A percentile compares a stretch with the other conserved stretches of the same genome.
Conservation (phyloP, 64 coral and sea anemone genomes). For the Stichodactyla helianthus region DNA sequence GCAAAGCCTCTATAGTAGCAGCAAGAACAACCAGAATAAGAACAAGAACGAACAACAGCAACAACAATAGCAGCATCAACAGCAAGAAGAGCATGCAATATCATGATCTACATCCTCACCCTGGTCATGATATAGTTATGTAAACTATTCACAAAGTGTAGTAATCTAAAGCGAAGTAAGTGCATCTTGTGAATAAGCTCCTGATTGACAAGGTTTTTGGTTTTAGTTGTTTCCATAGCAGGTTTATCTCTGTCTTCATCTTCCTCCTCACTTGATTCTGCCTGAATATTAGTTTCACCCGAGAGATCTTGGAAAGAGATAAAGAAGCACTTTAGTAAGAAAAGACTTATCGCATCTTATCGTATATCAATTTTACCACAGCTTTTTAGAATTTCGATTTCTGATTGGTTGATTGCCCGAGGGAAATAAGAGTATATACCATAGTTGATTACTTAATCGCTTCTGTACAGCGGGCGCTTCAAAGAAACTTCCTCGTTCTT, state of each 20-base stretch:
- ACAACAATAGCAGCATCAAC: background rate
- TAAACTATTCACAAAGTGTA: conserved; percentile 96
- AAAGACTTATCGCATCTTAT: no score
- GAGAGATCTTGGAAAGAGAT: background rate
- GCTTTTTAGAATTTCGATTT: no score
- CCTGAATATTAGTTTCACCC: background rate
- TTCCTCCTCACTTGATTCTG: conserved; percentile 40
- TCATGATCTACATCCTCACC: conserved; percentile 42
- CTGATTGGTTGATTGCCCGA: no score
- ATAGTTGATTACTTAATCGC: no score
- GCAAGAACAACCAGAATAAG: no score
- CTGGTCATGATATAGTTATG: conserved; percentile 94
- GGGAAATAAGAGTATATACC: no score
- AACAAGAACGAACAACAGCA: no score
- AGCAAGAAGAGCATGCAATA: no score
- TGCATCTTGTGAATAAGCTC: conserved; percentile 71
- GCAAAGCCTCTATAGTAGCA: no score
- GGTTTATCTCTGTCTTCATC: conserved; percentile 11
- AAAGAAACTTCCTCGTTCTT: no score
- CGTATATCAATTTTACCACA: no score
- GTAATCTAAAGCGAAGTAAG: conserved; percentile 84
- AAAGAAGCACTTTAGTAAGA: background rate
- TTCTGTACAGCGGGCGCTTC: no score
- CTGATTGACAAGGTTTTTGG: conserved; percentile 1
- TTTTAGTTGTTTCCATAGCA: background rate